Percentiles rank a stretch among this genome's conserved stretches.
Conservation (phyloP, 2,888 invertebrate genomes). For the Acronicta leporina region DNA sequence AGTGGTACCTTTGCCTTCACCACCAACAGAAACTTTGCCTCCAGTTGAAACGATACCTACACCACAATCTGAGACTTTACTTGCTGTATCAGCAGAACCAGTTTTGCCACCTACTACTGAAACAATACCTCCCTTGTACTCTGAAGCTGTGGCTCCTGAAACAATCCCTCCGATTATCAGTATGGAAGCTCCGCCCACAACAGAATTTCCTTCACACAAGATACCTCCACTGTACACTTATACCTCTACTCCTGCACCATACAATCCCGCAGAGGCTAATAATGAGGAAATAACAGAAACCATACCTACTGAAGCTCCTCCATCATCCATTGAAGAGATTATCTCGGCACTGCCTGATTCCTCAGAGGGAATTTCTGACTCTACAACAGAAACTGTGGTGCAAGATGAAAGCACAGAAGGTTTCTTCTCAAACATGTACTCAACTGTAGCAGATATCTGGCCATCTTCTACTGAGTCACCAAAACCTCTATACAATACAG, state of each 20-base stretch:
- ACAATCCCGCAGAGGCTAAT: slow-evolving; percentile 23
- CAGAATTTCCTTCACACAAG: slow-evolving; percentile 35
- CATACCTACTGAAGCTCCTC: slow-evolving; percentile 25
- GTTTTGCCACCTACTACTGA: slow-evolving; percentile 42
- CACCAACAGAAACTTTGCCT: slow-evolving; percentile 25
- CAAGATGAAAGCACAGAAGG: slow-evolving; percentile 62
- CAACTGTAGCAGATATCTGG: slow-evolving; percentile 77
- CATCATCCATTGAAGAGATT: slow-evolving; percentile 34
- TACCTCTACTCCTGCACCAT: slow-evolving; percentile 33
- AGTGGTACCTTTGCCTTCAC: slow-evolving; percentile 17
- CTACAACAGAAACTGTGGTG: slow-evolving; percentile 42
- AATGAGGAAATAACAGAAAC: slow-evolving; percentile 37
- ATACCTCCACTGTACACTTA: slow-evolving; percentile 10
- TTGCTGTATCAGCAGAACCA: slow-evolving; percentile 33
- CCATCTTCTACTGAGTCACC: slow-evolving; percentile 73
- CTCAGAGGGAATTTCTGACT: slow-evolving; percentile 24
- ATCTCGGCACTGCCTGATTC: slow-evolving; percentile 55
- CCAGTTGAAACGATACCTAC: slow-evolving; percentile 11
- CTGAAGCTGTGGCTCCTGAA: slow-evolving; percentile 33
- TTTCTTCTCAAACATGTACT: slow-evolving; percentile 74
- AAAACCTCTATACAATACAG: slow-evolving; percentile 70
- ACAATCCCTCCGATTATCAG: slow-evolving; percentile 33
- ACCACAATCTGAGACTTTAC: slow-evolving; percentile 13
- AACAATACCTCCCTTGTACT: slow-evolving; percentile 53
- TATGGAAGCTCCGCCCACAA: slow-evolving; percentile 32